Percentiles rank a stretch among this genome's conserved stretches.
These are phyloP conservation scores for Chromoteleia sp. DNA, from an alignment of 2,888 invertebrate genomes.

Conservation along the genomic window DNA sequence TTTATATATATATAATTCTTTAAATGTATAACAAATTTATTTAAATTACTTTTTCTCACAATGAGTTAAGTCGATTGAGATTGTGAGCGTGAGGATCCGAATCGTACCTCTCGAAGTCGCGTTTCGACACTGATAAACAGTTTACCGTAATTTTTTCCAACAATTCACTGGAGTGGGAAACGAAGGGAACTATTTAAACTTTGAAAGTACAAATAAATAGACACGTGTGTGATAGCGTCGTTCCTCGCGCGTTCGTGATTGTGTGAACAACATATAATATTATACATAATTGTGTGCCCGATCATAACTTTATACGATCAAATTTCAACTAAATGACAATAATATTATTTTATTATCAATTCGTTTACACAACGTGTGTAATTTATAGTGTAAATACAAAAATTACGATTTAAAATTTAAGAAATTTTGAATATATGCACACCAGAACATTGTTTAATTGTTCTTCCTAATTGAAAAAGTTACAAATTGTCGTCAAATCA, in stretches of 20 bases:
- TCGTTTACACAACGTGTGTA: not conserved
- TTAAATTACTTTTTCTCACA: constrained; percentile 60
- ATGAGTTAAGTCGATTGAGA: constrained; percentile 32
- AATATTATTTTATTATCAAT: constrained; percentile 17
- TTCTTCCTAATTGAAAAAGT: no score
- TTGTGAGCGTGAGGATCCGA: constrained; percentile 39
- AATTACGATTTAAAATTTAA: no score
- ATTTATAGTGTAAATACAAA: no score
- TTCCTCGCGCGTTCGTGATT: constrained; percentile 46
- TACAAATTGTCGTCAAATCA: no score
- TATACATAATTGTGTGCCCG: constrained; percentile 31
- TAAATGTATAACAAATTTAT: constrained; percentile 50
- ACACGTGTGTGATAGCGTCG: constrained; percentile 49
- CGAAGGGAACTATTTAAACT: constrained; percentile 58
- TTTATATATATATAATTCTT: no score
- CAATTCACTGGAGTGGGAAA: constrained; percentile 30
- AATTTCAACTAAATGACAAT: constrained; percentile 18
- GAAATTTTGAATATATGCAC: no score
- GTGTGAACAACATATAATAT: constrained; percentile 45
- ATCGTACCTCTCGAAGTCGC: constrained; percentile 38
- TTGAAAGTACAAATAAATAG: constrained; percentile 59
- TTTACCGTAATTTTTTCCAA: constrained; percentile 46
- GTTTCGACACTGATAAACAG: constrained; percentile 54
- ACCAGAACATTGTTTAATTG: no score
- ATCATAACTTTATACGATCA: constrained; percentile 46